Conservation (phyloP, 2,888 invertebrate genomes). For the Ypsolopha scabrella region DNA sequence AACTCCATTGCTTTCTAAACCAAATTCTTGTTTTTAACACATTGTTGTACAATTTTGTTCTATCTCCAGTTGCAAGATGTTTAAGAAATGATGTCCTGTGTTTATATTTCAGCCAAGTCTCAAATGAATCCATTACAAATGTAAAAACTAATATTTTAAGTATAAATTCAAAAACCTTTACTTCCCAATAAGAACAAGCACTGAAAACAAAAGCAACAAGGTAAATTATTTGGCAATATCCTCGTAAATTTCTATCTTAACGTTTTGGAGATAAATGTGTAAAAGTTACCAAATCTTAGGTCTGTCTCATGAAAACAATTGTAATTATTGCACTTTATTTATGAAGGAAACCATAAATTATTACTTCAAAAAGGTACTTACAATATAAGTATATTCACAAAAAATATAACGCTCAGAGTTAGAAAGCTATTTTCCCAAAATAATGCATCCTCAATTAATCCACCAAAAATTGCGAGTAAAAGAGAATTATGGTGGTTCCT, state of each 20-base stretch:
- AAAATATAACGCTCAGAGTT: conserved; percentile 38
- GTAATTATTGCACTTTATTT: neutral
- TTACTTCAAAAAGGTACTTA: conserved; percentile 26
- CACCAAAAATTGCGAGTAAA: conserved; percentile 34
- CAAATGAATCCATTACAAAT: conserved; percentile 44
- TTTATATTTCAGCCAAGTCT: conserved; percentile 54
- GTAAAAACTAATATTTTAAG: conserved; percentile 28
- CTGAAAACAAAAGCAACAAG: conserved; percentile 27
- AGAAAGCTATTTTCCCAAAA: conserved; percentile 56
- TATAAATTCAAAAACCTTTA: conserved; percentile 38
- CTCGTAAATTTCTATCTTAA: too few species aligned
- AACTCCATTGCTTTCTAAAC: conserved; percentile 30
- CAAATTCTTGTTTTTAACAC: conserved; percentile 21
- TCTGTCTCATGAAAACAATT: neutral
- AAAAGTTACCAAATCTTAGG: too few species aligned
- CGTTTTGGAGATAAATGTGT: too few species aligned
- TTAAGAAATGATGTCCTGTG: conserved; percentile 51
- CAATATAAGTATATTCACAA: conserved; percentile 42
- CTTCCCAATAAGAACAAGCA: conserved; percentile 35
- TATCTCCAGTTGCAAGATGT: conserved; percentile 31
- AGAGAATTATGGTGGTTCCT: conserved; percentile 31
- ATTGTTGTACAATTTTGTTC: conserved; percentile 5
- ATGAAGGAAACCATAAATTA: too few species aligned
- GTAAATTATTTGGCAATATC: too few species aligned
- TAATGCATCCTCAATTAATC: conserved; percentile 51